A percentile compares a stretch with the other conserved stretches of the same genome.
phyloP scores from a whole-genome alignment of 53 echinoderm and acorn worm species.

The Holothuria leucospilota region DNA sequence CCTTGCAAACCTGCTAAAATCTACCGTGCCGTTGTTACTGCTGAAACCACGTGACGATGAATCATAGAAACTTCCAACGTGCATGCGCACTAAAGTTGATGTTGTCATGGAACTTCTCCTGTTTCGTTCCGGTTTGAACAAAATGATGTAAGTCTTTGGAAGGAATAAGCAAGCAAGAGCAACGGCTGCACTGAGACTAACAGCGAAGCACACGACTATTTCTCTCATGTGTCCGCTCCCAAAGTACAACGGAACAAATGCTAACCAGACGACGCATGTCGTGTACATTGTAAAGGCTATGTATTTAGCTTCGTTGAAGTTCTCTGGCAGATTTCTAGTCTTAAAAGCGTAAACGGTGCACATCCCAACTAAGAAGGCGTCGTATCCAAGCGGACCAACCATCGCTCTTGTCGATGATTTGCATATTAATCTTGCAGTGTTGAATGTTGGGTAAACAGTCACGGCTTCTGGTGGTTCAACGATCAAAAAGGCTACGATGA shows the following conservation, averaged over 20 bases:
- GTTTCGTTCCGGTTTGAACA: constrained; percentile 93
- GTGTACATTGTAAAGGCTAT: constrained; percentile 99
- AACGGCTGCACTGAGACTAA: constrained; percentile 92
- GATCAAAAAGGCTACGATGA: constrained; percentile 73
- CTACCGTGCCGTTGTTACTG: constrained; percentile 77
- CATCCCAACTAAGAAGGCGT: constrained; percentile 81
- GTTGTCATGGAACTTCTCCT: constrained; percentile 96
- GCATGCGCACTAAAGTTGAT: constrained; percentile 95
- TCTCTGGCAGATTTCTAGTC: constrained; percentile 92
- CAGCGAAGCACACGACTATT: constrained; percentile 90
- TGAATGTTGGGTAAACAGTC: constrained; percentile 67
- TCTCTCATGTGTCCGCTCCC: constrained; percentile 75
- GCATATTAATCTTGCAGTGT: constrained; percentile 75
- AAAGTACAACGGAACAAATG: constrained; percentile 88
- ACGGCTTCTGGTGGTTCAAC: constrained; percentile 81
- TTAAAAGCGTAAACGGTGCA: constrained; percentile 98
- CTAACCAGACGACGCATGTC: constrained; percentile 93
- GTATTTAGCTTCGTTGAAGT: constrained; percentile 99
- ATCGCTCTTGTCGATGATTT: constrained; percentile 76
- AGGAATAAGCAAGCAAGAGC: constrained; percentile 91
- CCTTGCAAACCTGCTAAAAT: constrained; percentile 65
- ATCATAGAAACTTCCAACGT: constrained; percentile 95
- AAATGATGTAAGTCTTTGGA: constrained; percentile 93
- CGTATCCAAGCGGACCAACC: constrained; percentile 85
- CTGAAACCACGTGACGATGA: constrained; percentile 78